Evolutionary conservation across 1,140 invertebrate genomes (phyloP), one percentile per base, ranked within the genome.

Genomic region (Lysiphlebus fabarum): DNA sequence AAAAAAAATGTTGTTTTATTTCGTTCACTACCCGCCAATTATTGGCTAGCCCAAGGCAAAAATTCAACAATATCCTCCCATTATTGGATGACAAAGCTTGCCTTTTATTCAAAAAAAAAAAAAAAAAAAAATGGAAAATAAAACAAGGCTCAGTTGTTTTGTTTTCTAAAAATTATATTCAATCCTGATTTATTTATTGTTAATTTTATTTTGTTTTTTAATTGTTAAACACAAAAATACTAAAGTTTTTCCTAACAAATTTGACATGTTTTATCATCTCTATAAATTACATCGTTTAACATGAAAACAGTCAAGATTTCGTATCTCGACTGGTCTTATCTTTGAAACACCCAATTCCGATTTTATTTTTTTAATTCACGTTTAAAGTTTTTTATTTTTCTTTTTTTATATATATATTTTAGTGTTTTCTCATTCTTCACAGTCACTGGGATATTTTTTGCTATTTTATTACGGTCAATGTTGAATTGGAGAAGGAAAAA

Each of bases 81-180:
- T 70, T 70, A 72, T 72, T 69, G 69, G 70, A 72, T 72, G 70
- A 72, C 70, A 72, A 67, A 65, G 60, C 53, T 61, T 62, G 47
- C 66, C 67, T 72, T 71, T 72, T 68, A 67, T 26, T 26, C 17
- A 26, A 26, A 26, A 26, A 26, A 26, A 26, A 17, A 17, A 17
- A 26, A 26, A 26, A 26, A n/a, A n/a, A n/a, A n/a, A n/a, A n/a
- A n/a, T n/a, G n/a, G n/a, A n/a, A n/a, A n/a, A n/a, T n/a, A n/a
- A 26, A 26, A 26, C 17, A 26, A 26, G 17, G 17, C 17, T 26
- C 17, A 17, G 17, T 17, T 26, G 17, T 26, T 26, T 26, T 26
- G n/a, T n/a, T n/a, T n/a, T n/a, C n/a, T n/a, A n/a, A n/a, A n/a
- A n/a, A n/a, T n/a, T n/a, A n/a, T n/a, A n/a, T n/a, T n/a, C n/a